Conservation (phyloP, 2,888 invertebrate species). For the Sinelater perroti region DNA sequence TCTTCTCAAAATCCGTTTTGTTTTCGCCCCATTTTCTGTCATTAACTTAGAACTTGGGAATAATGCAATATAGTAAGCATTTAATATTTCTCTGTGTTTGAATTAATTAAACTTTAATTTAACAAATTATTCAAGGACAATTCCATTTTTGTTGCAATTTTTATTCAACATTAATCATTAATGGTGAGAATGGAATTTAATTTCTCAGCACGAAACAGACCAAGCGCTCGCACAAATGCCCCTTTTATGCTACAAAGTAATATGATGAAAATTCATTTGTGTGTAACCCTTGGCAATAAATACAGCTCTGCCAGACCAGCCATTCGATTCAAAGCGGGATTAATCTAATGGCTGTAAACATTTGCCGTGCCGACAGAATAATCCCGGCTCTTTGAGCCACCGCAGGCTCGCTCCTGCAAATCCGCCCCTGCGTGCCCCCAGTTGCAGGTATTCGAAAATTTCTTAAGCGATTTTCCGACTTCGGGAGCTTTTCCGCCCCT, state of each 20-base stretch:
- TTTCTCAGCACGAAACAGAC: background rate
- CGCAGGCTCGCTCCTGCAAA: background rate
- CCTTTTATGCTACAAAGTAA: conserved; percentile 1
- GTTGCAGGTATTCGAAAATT: background rate
- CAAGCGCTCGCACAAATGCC: background rate
- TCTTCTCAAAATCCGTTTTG: too few species aligned
- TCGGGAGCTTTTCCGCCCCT: too few species aligned
- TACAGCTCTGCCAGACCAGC: conserved; percentile 14
- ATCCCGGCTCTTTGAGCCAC: conserved; percentile 19
- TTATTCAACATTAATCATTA: background rate
- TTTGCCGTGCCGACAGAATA: conserved; percentile 42
- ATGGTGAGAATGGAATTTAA: background rate
- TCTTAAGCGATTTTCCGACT: background rate
- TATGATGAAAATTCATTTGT: conserved; percentile 16
- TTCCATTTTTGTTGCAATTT: background rate
- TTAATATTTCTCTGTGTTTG: too few species aligned
- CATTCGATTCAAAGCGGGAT: conserved; percentile 36
- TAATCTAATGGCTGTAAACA: conserved; percentile 46
- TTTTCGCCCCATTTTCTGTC: too few species aligned
- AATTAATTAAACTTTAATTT: too few species aligned
- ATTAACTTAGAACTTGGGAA: too few species aligned
- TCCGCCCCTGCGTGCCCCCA: background rate
- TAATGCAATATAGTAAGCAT: too few species aligned
- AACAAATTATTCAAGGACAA: too few species aligned
- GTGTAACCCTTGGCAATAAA: conserved; percentile 21